Percentiles rank a stretch among this genome's conserved stretches.
Conservation (phyloP, 2,113 vertebrate species). For the Otis tarda region DNA sequence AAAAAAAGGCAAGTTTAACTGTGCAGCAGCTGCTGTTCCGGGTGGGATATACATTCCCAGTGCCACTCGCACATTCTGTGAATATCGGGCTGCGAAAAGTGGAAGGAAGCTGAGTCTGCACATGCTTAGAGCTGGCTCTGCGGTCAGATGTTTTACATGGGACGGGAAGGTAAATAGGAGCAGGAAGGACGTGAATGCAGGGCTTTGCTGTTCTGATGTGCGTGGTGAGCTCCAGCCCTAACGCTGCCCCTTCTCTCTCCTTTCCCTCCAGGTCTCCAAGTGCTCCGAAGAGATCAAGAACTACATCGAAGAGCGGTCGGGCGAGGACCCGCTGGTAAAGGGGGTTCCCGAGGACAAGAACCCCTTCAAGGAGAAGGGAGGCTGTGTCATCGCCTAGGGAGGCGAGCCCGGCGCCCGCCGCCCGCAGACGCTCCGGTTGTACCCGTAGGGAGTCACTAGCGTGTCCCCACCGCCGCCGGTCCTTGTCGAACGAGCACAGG, state of each 20-base stretch:
- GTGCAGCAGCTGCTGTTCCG: neutral
- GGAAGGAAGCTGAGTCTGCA: neutral
- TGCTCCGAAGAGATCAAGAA: constrained; percentile 95
- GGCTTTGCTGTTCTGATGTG: neutral
- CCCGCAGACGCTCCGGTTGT: neutral
- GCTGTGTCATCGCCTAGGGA: constrained; percentile 89
- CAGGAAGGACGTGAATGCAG: neutral
- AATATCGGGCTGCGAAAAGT: neutral
- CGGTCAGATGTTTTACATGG: neutral
- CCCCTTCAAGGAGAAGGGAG: constrained; percentile 96
- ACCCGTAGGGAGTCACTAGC: neutral
- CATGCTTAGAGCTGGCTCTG: neutral
- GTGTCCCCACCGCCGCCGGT: neutral
- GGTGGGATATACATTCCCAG: neutral
- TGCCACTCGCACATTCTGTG: neutral
- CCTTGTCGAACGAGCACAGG: neutral
- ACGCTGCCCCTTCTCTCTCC: neutral
- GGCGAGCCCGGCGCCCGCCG: neutral
- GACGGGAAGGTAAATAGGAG: neutral
- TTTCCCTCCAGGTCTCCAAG: constrained; percentile 87
- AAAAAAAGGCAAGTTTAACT: neutral
- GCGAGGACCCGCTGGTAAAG: constrained; percentile 88
- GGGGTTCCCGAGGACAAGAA: constrained; percentile 92
- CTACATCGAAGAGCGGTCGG: constrained; percentile 86
- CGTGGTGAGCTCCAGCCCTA: neutral